Percentiles rank a stretch among this genome's conserved stretches.
These are phyloP conservation scores for Melanostigma gelatinosum DNA, from an alignment of 2,113 vertebrate genomes.

Conservation along the genomic window DNA sequence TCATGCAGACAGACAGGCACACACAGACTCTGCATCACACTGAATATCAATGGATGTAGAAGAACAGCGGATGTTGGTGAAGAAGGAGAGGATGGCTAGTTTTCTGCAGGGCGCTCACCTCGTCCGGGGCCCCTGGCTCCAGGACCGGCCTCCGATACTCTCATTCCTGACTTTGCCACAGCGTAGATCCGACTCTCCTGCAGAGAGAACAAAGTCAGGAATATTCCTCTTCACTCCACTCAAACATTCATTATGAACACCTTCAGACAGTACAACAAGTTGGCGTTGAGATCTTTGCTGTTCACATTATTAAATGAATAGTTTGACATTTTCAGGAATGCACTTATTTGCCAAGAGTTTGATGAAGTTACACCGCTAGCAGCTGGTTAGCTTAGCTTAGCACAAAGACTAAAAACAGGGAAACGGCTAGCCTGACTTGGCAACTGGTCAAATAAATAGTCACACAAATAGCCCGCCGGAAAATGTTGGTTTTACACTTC, in stretches of 20 bases:
- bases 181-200: constrained; percentile 93
- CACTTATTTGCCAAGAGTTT: neutral
- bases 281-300: neutral
- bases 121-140: constrained; percentile 77
- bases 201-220: constrained; percentile 39
- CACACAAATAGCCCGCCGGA: neutral
- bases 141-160: constrained; percentile 85
- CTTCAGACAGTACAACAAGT: neutral
- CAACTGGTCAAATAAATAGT: neutral
- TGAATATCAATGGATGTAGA: neutral
- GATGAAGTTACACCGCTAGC: neutral
- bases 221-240: neutral
- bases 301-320: neutral
- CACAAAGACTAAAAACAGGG: neutral
- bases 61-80: neutral
- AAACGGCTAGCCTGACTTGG: neutral
- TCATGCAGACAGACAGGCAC: neutral
- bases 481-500: neutral
- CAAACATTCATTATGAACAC: neutral
- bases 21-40: neutral
- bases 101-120: constrained; percentile 76
- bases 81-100: neutral
- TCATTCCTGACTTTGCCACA: constrained; percentile 91
- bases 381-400: neutral
- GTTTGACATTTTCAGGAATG: neutral